Conservation (phyloP, 2,888 invertebrate species). For the Lithosia quadra region DNA sequence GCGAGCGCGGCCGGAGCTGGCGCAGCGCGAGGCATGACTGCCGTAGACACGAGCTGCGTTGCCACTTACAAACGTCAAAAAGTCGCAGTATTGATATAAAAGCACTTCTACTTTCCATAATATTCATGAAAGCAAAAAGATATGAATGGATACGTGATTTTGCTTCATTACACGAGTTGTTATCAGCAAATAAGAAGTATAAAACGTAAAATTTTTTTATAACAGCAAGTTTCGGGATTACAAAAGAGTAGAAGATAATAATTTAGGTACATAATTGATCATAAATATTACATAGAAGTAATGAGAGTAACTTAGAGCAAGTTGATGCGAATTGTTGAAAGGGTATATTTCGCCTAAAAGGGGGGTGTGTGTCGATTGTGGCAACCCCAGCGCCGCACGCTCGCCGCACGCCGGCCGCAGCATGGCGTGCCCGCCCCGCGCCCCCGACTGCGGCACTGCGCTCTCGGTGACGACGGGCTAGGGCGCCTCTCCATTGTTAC, state of each 20-base stretch:
- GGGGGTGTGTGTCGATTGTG: slow-evolving; percentile 18
- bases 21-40: slow-evolving; percentile 76
- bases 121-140: not conserved
- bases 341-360: not conserved
- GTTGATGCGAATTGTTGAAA: not conserved
- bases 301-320: not conserved
- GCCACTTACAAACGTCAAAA: slow-evolving; percentile 35
- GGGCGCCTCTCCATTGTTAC: slow-evolving; percentile 29
- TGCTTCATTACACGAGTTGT: not conserved
- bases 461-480: slow-evolving; percentile 52
- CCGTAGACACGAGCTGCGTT: slow-evolving; percentile 46
- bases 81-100: slow-evolving; percentile 24
- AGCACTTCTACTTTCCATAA: not conserved
- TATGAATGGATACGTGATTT: not conserved
- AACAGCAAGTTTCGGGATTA: not conserved
- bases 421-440: slow-evolving; percentile 57
- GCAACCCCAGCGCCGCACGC: slow-evolving; percentile 44
- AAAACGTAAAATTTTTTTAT: not conserved
- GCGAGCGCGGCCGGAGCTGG: slow-evolving; percentile 56
- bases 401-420: slow-evolving; percentile 60
- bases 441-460: slow-evolving; percentile 86
- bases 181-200: not conserved
- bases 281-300: not conserved
- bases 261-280: not conserved
- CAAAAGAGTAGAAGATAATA: not conserved